Evolutionary conservation across 2,888 invertebrate species (phyloP), one percentile per base, ranked within the genome.

Genomic region (Emmelina monodactyla): DNA sequence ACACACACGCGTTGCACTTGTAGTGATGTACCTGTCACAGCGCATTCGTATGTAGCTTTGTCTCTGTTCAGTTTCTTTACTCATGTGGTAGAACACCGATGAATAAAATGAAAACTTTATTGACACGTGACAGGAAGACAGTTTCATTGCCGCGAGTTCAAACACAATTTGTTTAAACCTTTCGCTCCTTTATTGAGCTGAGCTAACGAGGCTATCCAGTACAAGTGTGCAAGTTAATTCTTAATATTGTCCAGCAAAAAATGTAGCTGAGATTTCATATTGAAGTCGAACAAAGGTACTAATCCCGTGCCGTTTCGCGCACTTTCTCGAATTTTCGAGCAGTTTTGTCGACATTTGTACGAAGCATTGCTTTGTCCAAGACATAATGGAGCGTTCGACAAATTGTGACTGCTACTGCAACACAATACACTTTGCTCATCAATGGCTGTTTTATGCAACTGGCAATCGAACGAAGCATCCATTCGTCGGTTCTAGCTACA

Each of bases 331-430:
- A n/a, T 25, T n/a, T 25, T 25, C 25, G n/a, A n/a, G n/a, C n/a
- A n/a, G n/a, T 25, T 25, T 25, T 25, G 25, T 25, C n/a, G 25
- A 9, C 25, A 10, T 25, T 25, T 11, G 11, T 3, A 3, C 6
- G 3, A 25, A 25, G 25, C 9, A 11, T n/a, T 25, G n/a, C n/a
- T n/a, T n/a, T n/a, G n/a, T n/a, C n/a, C n/a, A n/a, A n/a, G 58
- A 61, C 68, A 67, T 58, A 64, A 63, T 55, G 63, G 67, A 67
- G 68, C 63, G 65, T 53, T 51, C 61, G 60, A 65, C 70, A 71
- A 73, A 75, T 76, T 73, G 70, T 67, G 53, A 59, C 57, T 44
- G 50, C 48, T 42, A 47, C 52, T 51, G 50, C 48, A 49, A 53
- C 51, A 65, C 65, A 64, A 65, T 62, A 51, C 55, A 49, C 49